Evolutionary conservation across 2,797 vertebrate genomes (phyloP).

Genomic region (Trichosurus vulpecula): DNA sequence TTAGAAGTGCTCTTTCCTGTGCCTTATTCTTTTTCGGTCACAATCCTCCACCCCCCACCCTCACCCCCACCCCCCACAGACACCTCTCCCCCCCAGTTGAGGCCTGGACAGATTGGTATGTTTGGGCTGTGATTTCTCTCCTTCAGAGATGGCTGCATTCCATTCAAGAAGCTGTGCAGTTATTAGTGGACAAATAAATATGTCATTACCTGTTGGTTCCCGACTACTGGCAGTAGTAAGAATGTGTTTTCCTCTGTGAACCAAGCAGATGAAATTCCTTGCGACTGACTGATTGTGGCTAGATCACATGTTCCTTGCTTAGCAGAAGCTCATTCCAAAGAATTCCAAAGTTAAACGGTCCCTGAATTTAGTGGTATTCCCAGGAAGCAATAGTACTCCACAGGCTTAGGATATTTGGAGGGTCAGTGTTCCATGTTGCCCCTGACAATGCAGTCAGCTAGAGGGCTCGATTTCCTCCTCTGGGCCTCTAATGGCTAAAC

Average conservation of each 20-base stretch:
- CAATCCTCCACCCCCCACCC: too few relatives aligned
- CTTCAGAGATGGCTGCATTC: neutral
- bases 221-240: constrained; percentile 10
- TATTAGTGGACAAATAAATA: constrained; percentile 1
- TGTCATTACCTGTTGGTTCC: neutral
- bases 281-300: neutral
- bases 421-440: neutral
- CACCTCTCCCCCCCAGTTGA: too few relatives aligned
- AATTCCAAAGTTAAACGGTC: constrained; percentile 10
- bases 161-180: neutral
- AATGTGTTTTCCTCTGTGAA: constrained; percentile 11
- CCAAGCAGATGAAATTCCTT: constrained; percentile 13
- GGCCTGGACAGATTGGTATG: neutral
- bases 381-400: neutral
- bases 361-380: constrained; percentile 41
- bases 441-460: neutral
- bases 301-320: neutral
- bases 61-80: too few relatives aligned
- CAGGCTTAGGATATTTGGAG: constrained; percentile 19
- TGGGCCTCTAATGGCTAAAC: constrained; percentile 8
- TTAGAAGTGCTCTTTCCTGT: neutral
- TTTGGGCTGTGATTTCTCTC: neutral
- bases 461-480: neutral
- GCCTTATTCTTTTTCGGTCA: neutral
- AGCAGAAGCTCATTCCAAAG: constrained; percentile 39